Percentiles rank a stretch among this genome's conserved stretches.
These are phyloP conservation scores for Pristionchus entomophagus DNA, from an alignment of 2,888 invertebrate species.

Conservation along the genomic window DNA sequence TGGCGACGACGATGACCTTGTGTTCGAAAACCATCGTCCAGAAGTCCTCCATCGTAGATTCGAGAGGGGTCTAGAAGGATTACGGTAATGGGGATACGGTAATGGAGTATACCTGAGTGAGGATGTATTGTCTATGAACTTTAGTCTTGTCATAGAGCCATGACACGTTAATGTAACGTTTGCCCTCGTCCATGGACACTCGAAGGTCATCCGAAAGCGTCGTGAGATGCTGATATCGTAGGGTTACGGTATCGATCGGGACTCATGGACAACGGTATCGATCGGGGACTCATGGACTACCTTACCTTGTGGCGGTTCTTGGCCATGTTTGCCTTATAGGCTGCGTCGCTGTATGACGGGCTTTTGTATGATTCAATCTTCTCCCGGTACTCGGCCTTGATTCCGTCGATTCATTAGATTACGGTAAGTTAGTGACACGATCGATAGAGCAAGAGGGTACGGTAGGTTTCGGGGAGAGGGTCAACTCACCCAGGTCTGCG, in stretches of 20 bases:
- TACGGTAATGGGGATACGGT: neutral
- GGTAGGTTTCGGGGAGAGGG: neutral
- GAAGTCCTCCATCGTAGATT: constrained; percentile 7
- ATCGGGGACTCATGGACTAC: neutral
- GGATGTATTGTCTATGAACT: neutral
- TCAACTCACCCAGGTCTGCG: neutral
- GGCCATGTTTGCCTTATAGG: neutral
- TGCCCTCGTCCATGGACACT: neutral
- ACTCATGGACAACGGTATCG: neutral
- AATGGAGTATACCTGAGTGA: constrained; percentile 11
- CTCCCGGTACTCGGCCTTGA: neutral
- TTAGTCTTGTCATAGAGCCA: neutral
- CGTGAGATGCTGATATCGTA: neutral
- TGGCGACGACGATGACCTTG: neutral
- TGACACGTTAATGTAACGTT: neutral
- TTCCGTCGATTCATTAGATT: neutral
- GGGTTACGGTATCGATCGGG: neutral
- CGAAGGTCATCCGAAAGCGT: neutral
- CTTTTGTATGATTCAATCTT: neutral
- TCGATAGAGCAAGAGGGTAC: no score
- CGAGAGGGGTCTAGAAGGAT: neutral
- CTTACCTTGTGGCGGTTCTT: constrained; percentile 24
- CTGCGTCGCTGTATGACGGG: neutral
- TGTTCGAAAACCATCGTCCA: constrained; percentile 34
- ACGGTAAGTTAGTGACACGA: no score